Percentiles rank a stretch among this genome's conserved stretches.
These are phyloP conservation scores for Chrysina gloriosa DNA, from an alignment of 2,888 invertebrate genomes.

Conservation along the genomic window DNA sequence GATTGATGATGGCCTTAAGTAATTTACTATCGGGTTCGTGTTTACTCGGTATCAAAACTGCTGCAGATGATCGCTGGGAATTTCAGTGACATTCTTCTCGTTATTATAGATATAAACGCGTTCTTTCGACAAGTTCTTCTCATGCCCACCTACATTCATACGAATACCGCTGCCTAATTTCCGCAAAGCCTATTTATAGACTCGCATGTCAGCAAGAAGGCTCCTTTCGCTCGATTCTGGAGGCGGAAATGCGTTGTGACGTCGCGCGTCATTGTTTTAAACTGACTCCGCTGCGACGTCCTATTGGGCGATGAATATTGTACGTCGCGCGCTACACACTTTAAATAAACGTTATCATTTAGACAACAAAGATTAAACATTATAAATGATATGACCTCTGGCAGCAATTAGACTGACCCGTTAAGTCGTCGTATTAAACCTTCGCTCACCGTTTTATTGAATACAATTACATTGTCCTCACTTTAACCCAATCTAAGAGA, in stretches of 20 bases:
- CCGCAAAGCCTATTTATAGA: too few relatives aligned
- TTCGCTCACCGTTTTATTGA: constrained; percentile 62
- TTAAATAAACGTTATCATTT: constrained; percentile 61
- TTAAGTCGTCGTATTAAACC: constrained; percentile 61
- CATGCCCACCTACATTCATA: too few relatives aligned
- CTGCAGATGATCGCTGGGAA: too few relatives aligned
- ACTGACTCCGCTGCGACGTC: constrained; percentile 4
- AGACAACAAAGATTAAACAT: constrained; percentile 64
- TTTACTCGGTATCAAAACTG: too few relatives aligned
- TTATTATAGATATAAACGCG: too few relatives aligned
- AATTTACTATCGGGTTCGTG: too few relatives aligned
- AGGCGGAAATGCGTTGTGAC: constrained; percentile 20
- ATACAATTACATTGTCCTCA: constrained; percentile 61
- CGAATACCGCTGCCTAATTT: too few relatives aligned
- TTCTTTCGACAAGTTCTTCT: too few relatives aligned
- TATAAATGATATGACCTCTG: constrained; percentile 67
- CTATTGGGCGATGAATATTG: constrained; percentile 41
- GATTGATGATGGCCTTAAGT: too few relatives aligned
- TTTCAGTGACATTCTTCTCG: too few relatives aligned
- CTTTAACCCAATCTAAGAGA: constrained; percentile 45
- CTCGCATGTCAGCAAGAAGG: neutral
- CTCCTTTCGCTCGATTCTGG: neutral
- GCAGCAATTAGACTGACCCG: constrained; percentile 65
- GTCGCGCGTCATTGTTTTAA: constrained; percentile 29
- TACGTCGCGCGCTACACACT: constrained; percentile 45